These are phyloP conservation scores for Desoria tigrina DNA, from an alignment of 2,888 invertebrate genomes.

Conservation along the genomic window DNA sequence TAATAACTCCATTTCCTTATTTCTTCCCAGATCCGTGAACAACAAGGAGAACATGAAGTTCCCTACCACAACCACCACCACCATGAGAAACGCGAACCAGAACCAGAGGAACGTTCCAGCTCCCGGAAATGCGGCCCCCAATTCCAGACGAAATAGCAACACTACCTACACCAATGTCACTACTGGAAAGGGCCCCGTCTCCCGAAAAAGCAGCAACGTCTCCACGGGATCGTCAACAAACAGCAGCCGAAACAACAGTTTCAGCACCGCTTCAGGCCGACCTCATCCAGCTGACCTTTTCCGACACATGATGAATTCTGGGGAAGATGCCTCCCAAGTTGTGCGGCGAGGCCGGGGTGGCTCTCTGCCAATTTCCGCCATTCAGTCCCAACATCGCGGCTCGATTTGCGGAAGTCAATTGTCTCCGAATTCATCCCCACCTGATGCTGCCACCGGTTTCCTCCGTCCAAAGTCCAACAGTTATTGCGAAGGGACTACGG, in stretches of 20 bases:
- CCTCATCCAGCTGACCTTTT: slow-evolving; percentile 42
- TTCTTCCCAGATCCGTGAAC: slow-evolving; percentile 27
- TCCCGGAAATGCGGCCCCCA: slow-evolving; percentile 19
- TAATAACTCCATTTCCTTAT: too few species aligned
- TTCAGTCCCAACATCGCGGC: slow-evolving; percentile 20
- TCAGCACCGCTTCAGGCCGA: slow-evolving; percentile 34
- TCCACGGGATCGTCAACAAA: slow-evolving; percentile 24
- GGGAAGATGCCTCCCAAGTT: slow-evolving; percentile 21
- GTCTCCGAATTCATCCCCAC: slow-evolving; percentile 47
- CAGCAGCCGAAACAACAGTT: slow-evolving; percentile 45
- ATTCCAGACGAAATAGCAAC: slow-evolving; percentile 25
- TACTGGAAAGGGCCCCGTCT: neutral
- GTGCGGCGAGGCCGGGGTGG: slow-evolving; percentile 49
- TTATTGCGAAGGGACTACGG: slow-evolving; percentile 49
- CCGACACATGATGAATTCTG: slow-evolving; percentile 30
- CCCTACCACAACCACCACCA: slow-evolving; percentile 11
- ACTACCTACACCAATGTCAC: slow-evolving; percentile 3
- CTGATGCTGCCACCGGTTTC: slow-evolving; percentile 26
- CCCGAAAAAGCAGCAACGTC: slow-evolving; percentile 26
- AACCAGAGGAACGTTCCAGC: slow-evolving; percentile 25
- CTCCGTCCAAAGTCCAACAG: slow-evolving; percentile 52
- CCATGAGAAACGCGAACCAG: neutral
- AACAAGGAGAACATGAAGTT: slow-evolving; percentile 26
- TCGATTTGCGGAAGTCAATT: slow-evolving; percentile 31
- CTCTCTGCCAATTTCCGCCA: slow-evolving; percentile 40